Conservation (phyloP, 1,140 invertebrate genomes). For the Drosophila nigromelanica region DNA sequence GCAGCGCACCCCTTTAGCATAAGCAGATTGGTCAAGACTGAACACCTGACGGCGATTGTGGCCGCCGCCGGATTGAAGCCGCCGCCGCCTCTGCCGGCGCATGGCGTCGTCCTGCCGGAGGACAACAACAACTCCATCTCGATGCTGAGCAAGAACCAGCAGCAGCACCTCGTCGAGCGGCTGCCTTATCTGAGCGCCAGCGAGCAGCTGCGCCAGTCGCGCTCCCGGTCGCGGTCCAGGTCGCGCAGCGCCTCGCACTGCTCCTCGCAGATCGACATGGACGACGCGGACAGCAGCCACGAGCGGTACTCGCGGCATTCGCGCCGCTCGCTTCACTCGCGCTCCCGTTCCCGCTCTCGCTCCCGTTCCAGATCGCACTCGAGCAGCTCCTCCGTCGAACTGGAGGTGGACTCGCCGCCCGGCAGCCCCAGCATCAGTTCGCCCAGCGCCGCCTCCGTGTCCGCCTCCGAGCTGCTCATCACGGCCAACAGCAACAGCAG, state of each 20-base stretch:
- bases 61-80: slow-evolving; percentile 56
- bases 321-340: slow-evolving; percentile 68
- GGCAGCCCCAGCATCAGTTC: slow-evolving; percentile 81
- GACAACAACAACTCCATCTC: slow-evolving; percentile 81
- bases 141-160: slow-evolving; percentile 78
- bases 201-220: slow-evolving; percentile 65
- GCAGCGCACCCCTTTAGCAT: slow-evolving; percentile 89
- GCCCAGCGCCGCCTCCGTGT: slow-evolving; percentile 57
- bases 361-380: slow-evolving; percentile 84
- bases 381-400: slow-evolving; percentile 87
- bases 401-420: slow-evolving; percentile 89
- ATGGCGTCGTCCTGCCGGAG: slow-evolving; percentile 54
- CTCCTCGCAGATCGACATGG: slow-evolving; percentile 83
- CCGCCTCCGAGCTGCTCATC: slow-evolving; percentile 63
- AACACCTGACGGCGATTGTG: slow-evolving; percentile 86
- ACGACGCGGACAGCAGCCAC: slow-evolving; percentile 65
- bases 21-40: slow-evolving; percentile 86
- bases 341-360: slow-evolving; percentile 62
- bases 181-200: slow-evolving; percentile 64
- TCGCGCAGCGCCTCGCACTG: slow-evolving; percentile 85
- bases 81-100: slow-evolving; percentile 63
- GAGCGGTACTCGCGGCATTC: slow-evolving; percentile 51
- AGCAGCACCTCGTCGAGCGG: slow-evolving; percentile 52
- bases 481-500: slow-evolving; percentile 62
- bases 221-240: slow-evolving; percentile 84